These are phyloP conservation scores for Leptopilina syphax DNA, from an alignment of 2,888 invertebrate genomes.

Conservation along the genomic window DNA sequence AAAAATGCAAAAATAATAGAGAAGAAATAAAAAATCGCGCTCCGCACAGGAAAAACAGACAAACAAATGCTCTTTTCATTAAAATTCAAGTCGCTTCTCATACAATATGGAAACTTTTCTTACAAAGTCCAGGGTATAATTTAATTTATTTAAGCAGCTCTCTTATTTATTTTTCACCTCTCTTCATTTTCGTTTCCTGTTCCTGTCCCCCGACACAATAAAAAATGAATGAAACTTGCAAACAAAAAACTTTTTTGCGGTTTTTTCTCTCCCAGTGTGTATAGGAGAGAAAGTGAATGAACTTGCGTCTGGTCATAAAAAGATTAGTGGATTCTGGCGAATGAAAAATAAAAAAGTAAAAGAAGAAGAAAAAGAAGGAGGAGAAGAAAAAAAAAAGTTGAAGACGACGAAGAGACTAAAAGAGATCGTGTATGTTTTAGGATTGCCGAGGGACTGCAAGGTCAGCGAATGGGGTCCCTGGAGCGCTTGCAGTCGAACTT, in stretches of 20 bases:
- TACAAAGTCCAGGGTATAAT: neutral
- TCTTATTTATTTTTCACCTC: slow-evolving; percentile 11
- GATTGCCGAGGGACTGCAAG: slow-evolving; percentile 87
- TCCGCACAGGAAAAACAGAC: slow-evolving; percentile 2
- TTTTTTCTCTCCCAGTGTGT: neutral
- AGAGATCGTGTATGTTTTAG: slow-evolving; percentile 66
- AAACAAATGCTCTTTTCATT: neutral
- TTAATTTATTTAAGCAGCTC: slow-evolving; percentile 12
- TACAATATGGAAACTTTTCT: slow-evolving; percentile 5
- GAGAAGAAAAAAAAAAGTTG: slow-evolving; percentile 15
- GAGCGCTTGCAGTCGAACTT: slow-evolving; percentile 91
- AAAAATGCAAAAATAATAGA: neutral
- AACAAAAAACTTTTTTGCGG: slow-evolving; percentile 6
- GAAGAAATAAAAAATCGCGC: neutral
- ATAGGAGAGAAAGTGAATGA: slow-evolving; percentile 18
- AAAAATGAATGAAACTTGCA: slow-evolving; percentile 4
- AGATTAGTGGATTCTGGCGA: slow-evolving; percentile 16
- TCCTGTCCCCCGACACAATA: slow-evolving; percentile 4
- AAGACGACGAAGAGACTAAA: neutral
- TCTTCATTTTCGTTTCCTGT: slow-evolving; percentile 18
- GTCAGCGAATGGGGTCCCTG: slow-evolving; percentile 92
- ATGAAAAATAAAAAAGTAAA: slow-evolving; percentile 14
- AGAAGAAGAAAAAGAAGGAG: neutral
- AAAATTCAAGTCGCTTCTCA: neutral
- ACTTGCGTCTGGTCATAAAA: slow-evolving; percentile 15